Evolutionary conservation across 2,113 vertebrate species (phyloP), one percentile per base, ranked within the genome.

Genomic region (Gila orcuttii): DNA sequence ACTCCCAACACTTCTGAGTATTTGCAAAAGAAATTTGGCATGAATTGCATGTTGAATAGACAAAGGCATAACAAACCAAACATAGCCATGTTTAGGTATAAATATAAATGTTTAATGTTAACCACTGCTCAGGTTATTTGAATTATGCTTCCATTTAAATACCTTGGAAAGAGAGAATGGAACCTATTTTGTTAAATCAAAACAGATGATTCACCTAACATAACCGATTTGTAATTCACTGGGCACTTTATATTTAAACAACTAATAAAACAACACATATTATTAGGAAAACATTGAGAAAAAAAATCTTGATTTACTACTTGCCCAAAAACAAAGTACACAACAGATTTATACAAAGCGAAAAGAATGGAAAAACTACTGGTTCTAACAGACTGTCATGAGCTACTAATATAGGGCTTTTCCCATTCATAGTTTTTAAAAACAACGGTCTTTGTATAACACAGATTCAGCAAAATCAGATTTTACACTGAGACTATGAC

Each of bases 91-190:
- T 47, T 75, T n/a, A 50, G 6, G 71, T 77, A 55, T 77, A 77
- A 77, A 55, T 77, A 77, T 11, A 50, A 50, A n/a, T 25, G 33
- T 62, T 45, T 64, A 80, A 64, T 64, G 57, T 80, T 7, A 80
- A 64, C 1, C 7, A 52, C 47, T 12, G 25, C 47, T 77, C 28
- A 33, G 13, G 17, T 50, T 66, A 62, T 66, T 12, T 33, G 42
- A 4, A 62, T 55, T 59, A 23, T 25, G 6, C 66, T 23, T 50
- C n/a, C n/a, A 66, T 81, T 81, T 13, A 28, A 79, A 81, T 28
- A 21, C 12, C 15, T 47, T 66, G 39, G 36, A 77, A 77, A 55
- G 25, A 8, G 13, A 31, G 25, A 62, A 79, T 42, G 23, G 23
- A 62, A 7, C 52, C 62, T 15, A 64, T 64, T 57, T n/a, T 80